Evolutionary conservation across 2,113 vertebrate genomes (phyloP), one percentile per base, ranked within the genome.

Genomic region (Carollia perspicillata): DNA sequence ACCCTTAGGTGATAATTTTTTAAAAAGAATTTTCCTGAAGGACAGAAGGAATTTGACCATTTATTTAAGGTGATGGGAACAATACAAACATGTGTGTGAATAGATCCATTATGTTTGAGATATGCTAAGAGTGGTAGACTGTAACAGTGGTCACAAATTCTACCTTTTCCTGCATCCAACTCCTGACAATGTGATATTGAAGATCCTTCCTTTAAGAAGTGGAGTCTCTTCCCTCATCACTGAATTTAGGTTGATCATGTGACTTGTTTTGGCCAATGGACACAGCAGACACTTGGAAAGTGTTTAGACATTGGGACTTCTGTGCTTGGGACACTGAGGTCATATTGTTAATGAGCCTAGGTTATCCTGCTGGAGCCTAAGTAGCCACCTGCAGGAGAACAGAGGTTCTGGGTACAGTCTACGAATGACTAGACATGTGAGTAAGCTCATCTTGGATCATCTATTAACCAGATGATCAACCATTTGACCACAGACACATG

Each of bases 51-150:
- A 22, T 13, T 51, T 71, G 44, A 84, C 79, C 40, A 17, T 85
- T 94, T n/a, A 68, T 93, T 96, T 96, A 26, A 65, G 69, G 53
- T 74, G 33, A 69, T 84, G n/a, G 55, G 69, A 85, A 83, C n/a
- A 81, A 16, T 17, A 65, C 35, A 37, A 89, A 37, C 72, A 30
- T 0, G 0, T 58, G 3, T 37, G 4, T 47, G 40, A 89, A 58
- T 75, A 42, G 49, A 26, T 40, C n/a, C 53, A 65, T 30, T 51
- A 30, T 58, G 28, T 68, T 68, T 79, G 28, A 23, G 33, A 16
- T 37, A 58, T 30, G 20, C 2, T 58, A 68, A 75, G 37, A 78
- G 18, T 30, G 22, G 30, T 75, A 10, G 53, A 74, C 37, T 72
- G 16, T 47, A 81, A 71, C 35, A 65, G 14, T 60, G n/a, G 23